Base-by-base conservation (phyloP, 2,113 vertebrate species). In the Tachycineta bicolor region DNA sequence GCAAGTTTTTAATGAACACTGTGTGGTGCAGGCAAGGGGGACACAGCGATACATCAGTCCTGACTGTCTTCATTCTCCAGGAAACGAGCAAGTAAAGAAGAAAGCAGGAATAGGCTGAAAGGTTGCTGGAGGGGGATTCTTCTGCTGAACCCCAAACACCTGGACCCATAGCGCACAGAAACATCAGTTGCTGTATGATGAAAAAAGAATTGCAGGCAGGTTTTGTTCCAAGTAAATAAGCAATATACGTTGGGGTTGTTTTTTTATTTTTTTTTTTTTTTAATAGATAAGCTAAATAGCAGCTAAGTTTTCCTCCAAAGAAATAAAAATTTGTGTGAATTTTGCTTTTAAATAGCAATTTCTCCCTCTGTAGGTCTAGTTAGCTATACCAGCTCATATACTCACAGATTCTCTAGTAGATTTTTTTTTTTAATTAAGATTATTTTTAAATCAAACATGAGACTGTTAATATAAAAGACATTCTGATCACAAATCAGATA, bases 1-100 rank as follows among this genome's bases (percentile, higher is more conserved):
- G 94, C 85, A 92, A 95, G 82, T 94, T 96, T 89, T 94, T 96
- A 96, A 94, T 95, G 94, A 96, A 95, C 82, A 71, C 55, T 11
- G 49, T 34, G 91, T 81, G 79, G 80, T 92, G 50, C 83, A 80
- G 73, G 60, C 56, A 89, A 96, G 46, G 52, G 89, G 76, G 52
- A 59, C 49, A 59, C 18, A 64, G 73, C 3, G n/a, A 55, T 77
- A 77, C 93, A 94, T 88, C 90, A 93, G 79, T 60, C 90, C 79
- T 65, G 63, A 60, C 65, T 88, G n/a, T 80, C 82, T 96, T 47
- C 47, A 17, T 88, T 77, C 56, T 71, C 59, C 73, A 56, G 88
- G 83, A 96, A 92, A 94, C 0, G 2, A 64, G 39, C 44, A 81
- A 59, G 67, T 69, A 47, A 79, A 86, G 75, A 89, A 87, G 74